Conservation (phyloP, 2,888 invertebrate species). For the Mimumesa dahlbomi region DNA sequence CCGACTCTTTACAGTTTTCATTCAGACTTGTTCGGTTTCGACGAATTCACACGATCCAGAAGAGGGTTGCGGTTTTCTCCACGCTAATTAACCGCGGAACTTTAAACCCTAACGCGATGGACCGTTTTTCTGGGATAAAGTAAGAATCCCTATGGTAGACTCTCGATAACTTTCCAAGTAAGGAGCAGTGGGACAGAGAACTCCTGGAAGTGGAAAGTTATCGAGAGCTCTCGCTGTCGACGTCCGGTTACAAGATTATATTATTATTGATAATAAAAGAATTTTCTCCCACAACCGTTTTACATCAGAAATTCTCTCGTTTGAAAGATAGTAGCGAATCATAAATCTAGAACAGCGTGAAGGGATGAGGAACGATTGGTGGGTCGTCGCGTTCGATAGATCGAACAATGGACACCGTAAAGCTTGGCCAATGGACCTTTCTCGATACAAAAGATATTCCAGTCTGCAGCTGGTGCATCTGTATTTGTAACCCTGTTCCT, state of each 20-base stretch:
- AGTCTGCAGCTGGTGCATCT: constrained; percentile 49
- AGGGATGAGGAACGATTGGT: constrained; percentile 36
- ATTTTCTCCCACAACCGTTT: not conserved
- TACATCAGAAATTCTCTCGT: not conserved
- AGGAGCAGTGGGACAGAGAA: no score
- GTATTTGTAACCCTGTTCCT: constrained; percentile 24
- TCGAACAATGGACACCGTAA: constrained; percentile 42
- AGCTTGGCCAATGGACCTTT: constrained; percentile 46
- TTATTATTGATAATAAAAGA: no score
- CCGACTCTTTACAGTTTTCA: constrained; percentile 34
- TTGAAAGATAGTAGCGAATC: constrained; percentile 34
- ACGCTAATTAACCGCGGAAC: no score
- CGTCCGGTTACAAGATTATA: no score
- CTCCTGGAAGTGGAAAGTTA: no score
- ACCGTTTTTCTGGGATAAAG: not conserved
- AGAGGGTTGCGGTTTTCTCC: constrained; percentile 30
- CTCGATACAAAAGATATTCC: constrained; percentile 55
- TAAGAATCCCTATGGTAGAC: not conserved
- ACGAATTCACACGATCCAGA: constrained; percentile 39
- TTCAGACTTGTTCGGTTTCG: constrained; percentile 20
- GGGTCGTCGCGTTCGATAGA: constrained; percentile 38
- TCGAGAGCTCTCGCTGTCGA: no score
- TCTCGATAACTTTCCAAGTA: no score
- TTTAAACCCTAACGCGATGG: constrained; percentile 8
- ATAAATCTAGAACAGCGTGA: constrained; percentile 49